Percentiles rank a stretch among this genome's conserved stretches.
Evolutionary conservation across 1,140 invertebrate species (phyloP).

Genomic region (Drosophila murphyi): DNA sequence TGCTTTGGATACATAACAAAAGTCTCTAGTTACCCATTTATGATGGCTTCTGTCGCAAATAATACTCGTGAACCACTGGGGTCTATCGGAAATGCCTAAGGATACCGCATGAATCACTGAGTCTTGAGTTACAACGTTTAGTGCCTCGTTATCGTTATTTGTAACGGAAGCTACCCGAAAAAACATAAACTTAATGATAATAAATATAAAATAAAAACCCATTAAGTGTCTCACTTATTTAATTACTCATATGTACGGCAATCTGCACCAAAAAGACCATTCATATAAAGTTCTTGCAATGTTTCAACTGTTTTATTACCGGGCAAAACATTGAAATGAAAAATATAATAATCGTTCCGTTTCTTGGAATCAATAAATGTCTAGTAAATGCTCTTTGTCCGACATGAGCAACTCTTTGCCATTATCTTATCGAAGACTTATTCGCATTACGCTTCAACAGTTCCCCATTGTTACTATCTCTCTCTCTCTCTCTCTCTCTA

Average conservation of each 20-base stretch:
- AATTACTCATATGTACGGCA: slow-evolving; percentile 1
- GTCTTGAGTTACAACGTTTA: slow-evolving; percentile 7
- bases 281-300: too few species aligned
- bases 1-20: background rate
- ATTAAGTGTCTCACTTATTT: slow-evolving; percentile 2
- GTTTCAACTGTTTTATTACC: background rate
- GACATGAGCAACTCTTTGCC: slow-evolving; percentile 24
- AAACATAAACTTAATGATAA: background rate
- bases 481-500: background rate
- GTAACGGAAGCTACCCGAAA: slow-evolving; percentile 3
- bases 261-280: background rate
- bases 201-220: background rate
- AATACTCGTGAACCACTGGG: too few species aligned
- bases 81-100: background rate
- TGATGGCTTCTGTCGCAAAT: background rate
- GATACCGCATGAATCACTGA: slow-evolving; percentile 14
- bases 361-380: slow-evolving; percentile 44
- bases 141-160: slow-evolving; percentile 16
- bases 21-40: background rate
- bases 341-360: slow-evolving; percentile 18
- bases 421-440: slow-evolving; percentile 45
- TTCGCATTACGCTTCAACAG: slow-evolving; percentile 4
- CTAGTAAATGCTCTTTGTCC: slow-evolving; percentile 40
- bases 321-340: background rate
- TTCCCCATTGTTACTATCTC: background rate